Conservation (phyloP, 2,113 vertebrate species). For the Salvelinus sp. region DNA sequence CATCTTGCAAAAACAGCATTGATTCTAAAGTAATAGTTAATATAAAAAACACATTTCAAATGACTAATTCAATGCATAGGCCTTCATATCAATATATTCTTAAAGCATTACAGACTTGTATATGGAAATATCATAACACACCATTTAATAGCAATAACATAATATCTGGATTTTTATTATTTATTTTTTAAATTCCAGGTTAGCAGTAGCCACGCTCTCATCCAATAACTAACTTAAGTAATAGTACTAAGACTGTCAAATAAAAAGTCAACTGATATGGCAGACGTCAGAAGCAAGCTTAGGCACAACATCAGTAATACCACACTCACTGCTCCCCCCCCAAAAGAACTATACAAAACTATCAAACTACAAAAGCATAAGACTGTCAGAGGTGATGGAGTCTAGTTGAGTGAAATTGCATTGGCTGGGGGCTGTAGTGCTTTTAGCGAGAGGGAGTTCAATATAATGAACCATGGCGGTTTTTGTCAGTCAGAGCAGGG, state of each 20-base stretch:
- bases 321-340: neutral
- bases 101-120: constrained; percentile 8
- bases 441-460: neutral
- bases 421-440: constrained; percentile 30
- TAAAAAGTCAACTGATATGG: constrained; percentile 5
- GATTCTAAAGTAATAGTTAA: constrained; percentile 10
- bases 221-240: neutral
- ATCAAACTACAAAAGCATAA: constrained; percentile 34
- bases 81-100: constrained; percentile 6
- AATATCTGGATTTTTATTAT: neutral
- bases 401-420: constrained; percentile 18
- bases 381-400: constrained; percentile 8
- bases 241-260: constrained; percentile 1
- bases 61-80: constrained; percentile 19
- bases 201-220: constrained; percentile 1
- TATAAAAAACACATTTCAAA: constrained; percentile 15
- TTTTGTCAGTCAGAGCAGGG: neutral
- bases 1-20: constrained; percentile 28
- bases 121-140: constrained; percentile 1
- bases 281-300: constrained; percentile 27
- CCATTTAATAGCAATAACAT: constrained; percentile 6
- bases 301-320: constrained; percentile 57
- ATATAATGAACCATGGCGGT: neutral
- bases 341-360: constrained; percentile 19
- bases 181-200: neutral